These are phyloP conservation scores for Macropus fuliginosus DNA, from an alignment of 2,797 vertebrate genomes.

Conservation along the genomic window DNA sequence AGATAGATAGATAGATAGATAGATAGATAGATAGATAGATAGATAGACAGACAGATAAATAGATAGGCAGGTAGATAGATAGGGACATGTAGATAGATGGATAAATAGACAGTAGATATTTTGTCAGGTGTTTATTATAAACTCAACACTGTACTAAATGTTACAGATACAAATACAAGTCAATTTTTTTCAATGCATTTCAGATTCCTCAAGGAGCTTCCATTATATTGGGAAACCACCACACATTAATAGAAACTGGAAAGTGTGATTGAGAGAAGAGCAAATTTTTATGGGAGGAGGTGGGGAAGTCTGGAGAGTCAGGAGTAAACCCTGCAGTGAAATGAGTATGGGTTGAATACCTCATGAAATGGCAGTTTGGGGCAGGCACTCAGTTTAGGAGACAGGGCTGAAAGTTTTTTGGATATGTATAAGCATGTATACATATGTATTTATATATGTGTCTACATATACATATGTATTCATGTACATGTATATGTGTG, in stretches of 20 bases:
- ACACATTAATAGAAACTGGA: neutral
- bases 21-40: neutral
- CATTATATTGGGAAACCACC: neutral
- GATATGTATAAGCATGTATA: neutral
- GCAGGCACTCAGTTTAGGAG: neutral
- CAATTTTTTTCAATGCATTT: neutral
- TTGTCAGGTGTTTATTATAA: neutral
- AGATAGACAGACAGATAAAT: too few relatives aligned
- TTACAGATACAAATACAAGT: neutral
- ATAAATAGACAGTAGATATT: too few relatives aligned
- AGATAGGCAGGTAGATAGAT: too few relatives aligned
- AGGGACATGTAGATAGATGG: too few relatives aligned
- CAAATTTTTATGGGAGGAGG: neutral
- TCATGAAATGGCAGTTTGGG: neutral
- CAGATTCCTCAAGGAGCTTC: neutral
- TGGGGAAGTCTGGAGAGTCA: neutral
- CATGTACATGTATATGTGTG: too few relatives aligned
- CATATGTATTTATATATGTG: neutral
- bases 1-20: too few relatives aligned
- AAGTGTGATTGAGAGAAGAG: neutral
- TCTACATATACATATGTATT: neutral
- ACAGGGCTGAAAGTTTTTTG: neutral
- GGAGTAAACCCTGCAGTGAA: neutral
- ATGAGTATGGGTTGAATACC: neutral
- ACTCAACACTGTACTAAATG: neutral